A percentile compares a stretch with the other conserved stretches of the same genome.
These are phyloP conservation scores for Clytia hemisphaerica DNA, from an alignment of 30 jellyfish, hydroid and myxozoan species.

Conservation along the genomic window DNA sequence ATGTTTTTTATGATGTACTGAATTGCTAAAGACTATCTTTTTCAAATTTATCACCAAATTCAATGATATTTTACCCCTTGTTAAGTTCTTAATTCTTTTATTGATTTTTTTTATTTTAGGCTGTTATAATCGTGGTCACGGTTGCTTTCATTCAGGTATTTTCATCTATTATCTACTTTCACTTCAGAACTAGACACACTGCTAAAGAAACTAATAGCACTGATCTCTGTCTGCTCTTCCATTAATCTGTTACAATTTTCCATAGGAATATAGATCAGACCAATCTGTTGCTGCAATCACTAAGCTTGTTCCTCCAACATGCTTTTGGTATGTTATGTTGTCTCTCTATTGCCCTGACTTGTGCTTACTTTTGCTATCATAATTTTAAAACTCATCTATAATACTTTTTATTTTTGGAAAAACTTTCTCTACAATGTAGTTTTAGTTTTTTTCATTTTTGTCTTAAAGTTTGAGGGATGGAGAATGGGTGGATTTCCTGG, in stretches of 20 bases:
- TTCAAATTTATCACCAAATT: too few relatives aligned
- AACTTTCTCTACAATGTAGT: too few relatives aligned
- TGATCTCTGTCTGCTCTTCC: too few relatives aligned
- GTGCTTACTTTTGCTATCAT: not conserved
- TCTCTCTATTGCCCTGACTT: too few relatives aligned
- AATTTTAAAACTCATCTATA: not conserved
- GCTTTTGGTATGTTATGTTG: slow-evolving; percentile 80
- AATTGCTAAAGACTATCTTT: not conserved
- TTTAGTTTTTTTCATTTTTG: too few relatives aligned
- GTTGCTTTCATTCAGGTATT: slow-evolving; percentile 89
- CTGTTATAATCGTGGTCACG: slow-evolving; percentile 82
- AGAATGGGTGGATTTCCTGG: slow-evolving; percentile 56
- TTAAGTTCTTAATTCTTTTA: not conserved
- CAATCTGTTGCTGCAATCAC: slow-evolving; percentile 83
- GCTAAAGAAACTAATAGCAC: too few relatives aligned
- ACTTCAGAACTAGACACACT: too few relatives aligned
- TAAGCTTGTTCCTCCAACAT: slow-evolving; percentile 81
- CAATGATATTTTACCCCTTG: too few relatives aligned
- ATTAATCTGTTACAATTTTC: too few relatives aligned
- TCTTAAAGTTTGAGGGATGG: slow-evolving; percentile 66
- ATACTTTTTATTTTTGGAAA: not conserved
- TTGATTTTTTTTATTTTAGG: slow-evolving; percentile 34
- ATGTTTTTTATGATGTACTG: too few relatives aligned
- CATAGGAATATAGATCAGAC: slow-evolving; percentile 86
- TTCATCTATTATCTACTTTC: too few relatives aligned